Evolutionary conservation across 2,888 invertebrate genomes (phyloP), one percentile per base, ranked within the genome.

Genomic region (Subacronicta megacephala): DNA sequence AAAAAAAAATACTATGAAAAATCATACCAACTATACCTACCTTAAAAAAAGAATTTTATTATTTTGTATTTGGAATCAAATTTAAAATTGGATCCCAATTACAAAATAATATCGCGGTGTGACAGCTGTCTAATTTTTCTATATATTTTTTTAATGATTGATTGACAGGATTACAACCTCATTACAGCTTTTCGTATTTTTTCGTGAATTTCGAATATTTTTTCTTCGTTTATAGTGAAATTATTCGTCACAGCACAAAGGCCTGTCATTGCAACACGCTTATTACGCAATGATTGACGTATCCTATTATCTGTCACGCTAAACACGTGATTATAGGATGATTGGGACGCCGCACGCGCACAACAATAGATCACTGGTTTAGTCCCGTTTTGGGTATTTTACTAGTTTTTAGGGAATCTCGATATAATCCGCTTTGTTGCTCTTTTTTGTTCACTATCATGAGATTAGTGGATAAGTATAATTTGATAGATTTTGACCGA

Each of bases 291-390:
- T 83, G 84, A 85, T 82, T 82, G 85, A 84, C 84, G 78, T 59
- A 40, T 66, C 62, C 77, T 64, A 80, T 78, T 71, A 77, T 80
- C 66, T 62, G 62, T 71, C 63, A 68, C 53, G 58, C 72, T 62
- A 53, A 80, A 78, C 77, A 78, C 74, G 74, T 80, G 73, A 85
- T 85, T 83, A 84, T 75, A 69, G 78, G 81, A 81, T 87, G 72
- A 81, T 82, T 77, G 84, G 76, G 81, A 61, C 46, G 42, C 63
- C 62, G 61, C 73, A 63, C 63, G 61, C 67, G 67, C 50, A 31
- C 17, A 49, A 81, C 75, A 82, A 84, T 75, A 46, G 72, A 52
- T 41, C 77, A 53, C 68, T 59, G 40, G 67, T 44, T 60, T 9
- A 55, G 55, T 60, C 68, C 70, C 60, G 42, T 77, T 85, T 81